A percentile compares a stretch with the other conserved stretches of the same genome.
Evolutionary conservation across 2,797 vertebrate species (phyloP).

Genomic region (Peromyscus melanophrys): DNA sequence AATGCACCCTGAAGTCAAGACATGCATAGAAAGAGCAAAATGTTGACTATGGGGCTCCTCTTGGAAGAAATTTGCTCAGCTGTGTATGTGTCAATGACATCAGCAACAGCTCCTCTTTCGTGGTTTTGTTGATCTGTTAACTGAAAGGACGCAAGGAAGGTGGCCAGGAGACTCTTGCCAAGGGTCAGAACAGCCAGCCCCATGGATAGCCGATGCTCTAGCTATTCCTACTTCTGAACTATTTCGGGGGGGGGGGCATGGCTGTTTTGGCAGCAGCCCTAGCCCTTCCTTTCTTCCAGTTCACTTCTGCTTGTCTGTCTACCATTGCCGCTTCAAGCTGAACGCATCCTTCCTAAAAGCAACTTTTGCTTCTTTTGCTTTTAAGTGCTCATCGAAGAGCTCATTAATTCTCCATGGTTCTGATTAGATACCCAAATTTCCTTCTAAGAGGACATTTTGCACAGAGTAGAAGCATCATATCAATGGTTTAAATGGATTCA

Average conservation of each 20-base stretch:
- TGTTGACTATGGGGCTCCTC: neutral
- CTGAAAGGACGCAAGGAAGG: fast-evolving
- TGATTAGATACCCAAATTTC: neutral
- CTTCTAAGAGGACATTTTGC: neutral
- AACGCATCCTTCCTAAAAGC: neutral
- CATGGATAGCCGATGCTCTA: neutral
- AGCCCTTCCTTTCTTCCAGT: neutral
- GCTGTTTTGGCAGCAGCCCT: neutral
- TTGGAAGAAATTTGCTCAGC: neutral
- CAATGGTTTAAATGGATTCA: neutral
- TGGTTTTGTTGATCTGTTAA: fast-evolving
- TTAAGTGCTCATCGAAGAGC: neutral
- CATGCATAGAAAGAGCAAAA: fast-evolving
- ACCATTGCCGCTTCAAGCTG: neutral
- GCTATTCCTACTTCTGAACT: neutral
- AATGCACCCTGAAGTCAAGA: neutral
- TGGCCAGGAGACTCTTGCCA: neutral
- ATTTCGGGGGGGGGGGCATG: neutral
- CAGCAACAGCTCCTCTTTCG: neutral
- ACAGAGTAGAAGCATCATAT: neutral
- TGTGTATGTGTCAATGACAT: neutral
- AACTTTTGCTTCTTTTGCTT: neutral
- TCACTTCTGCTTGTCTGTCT: neutral
- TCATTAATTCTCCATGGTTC: neutral
- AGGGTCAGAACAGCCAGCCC: neutral